Evolutionary conservation across 1,140 invertebrate species (phyloP).

Genomic region (Papilio polyxenes): DNA sequence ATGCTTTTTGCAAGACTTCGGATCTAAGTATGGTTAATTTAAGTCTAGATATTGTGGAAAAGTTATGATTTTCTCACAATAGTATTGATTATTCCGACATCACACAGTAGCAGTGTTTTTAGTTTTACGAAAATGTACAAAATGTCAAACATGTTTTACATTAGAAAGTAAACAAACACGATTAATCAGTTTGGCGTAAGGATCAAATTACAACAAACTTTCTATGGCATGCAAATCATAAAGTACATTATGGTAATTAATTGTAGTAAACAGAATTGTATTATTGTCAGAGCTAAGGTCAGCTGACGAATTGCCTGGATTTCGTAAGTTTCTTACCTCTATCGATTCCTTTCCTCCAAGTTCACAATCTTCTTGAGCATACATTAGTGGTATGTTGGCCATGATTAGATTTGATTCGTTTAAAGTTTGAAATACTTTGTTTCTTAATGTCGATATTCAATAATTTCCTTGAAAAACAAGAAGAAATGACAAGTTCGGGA

Average conservation of each 20-base stretch:
- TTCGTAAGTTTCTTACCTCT: slow-evolving; percentile 60
- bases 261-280: slow-evolving; percentile 32
- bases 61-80: not conserved
- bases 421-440: slow-evolving; percentile 34
- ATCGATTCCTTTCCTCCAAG: slow-evolving; percentile 82
- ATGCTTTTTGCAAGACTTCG: not conserved
- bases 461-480: slow-evolving; percentile 9
- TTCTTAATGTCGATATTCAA: slow-evolving; percentile 21
- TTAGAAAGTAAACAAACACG: not conserved
- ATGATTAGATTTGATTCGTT: slow-evolving; percentile 49
- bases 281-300: slow-evolving; percentile 43
- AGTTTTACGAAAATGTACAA: not conserved
- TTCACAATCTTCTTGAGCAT: slow-evolving; percentile 82
- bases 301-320: slow-evolving; percentile 37
- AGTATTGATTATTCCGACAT: not conserved
- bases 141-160: not conserved
- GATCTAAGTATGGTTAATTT: not conserved
- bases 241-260: slow-evolving; percentile 19
- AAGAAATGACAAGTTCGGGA: not conserved
- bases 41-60: not conserved
- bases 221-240: not conserved
- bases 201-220: not conserved
- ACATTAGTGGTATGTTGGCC: slow-evolving; percentile 79
- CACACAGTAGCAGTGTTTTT: not conserved
- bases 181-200: not conserved